Evolutionary conservation across 2,113 vertebrate species (phyloP).

Genomic region (Corvus cornix): DNA sequence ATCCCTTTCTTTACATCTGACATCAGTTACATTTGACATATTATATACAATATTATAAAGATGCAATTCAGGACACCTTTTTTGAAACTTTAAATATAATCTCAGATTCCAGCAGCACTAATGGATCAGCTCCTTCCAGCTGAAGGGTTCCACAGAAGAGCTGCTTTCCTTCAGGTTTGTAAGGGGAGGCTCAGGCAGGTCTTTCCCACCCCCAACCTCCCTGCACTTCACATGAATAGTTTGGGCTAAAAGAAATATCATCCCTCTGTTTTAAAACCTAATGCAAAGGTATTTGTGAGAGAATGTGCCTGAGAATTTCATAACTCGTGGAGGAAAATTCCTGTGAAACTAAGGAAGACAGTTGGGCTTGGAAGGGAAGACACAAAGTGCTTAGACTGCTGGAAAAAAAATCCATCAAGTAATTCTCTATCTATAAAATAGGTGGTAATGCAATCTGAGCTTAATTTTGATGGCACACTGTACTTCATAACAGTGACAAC

Average conservation of each 20-base stretch:
- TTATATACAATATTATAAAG: neutral
- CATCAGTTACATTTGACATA: too few relatives aligned
- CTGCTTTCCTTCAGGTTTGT: neutral
- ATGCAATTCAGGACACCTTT: neutral
- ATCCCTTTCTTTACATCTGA: neutral
- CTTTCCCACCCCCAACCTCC: neutral
- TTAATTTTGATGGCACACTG: slow-evolving; percentile 69
- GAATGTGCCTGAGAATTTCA: neutral
- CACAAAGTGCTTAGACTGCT: slow-evolving; percentile 47
- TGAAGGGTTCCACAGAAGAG: neutral
- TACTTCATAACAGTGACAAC: slow-evolving; percentile 69
- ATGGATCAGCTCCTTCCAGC: neutral
- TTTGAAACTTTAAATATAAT: neutral
- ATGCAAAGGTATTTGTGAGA: neutral
- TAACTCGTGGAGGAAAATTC: neutral
- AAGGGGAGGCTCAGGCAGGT: rapidly evolving
- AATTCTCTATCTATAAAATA: slow-evolving; percentile 61
- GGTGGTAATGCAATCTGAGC: slow-evolving; percentile 65
- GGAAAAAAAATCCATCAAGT: slow-evolving; percentile 55
- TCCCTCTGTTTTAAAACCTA: neutral
- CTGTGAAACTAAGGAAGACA: neutral
- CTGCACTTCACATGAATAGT: neutral
- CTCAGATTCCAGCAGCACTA: neutral
- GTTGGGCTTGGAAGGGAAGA: neutral
- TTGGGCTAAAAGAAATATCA: neutral